These are phyloP conservation scores for Coecobrya sp. DNA, from an alignment of 2,888 invertebrate genomes.

Conservation along the genomic window DNA sequence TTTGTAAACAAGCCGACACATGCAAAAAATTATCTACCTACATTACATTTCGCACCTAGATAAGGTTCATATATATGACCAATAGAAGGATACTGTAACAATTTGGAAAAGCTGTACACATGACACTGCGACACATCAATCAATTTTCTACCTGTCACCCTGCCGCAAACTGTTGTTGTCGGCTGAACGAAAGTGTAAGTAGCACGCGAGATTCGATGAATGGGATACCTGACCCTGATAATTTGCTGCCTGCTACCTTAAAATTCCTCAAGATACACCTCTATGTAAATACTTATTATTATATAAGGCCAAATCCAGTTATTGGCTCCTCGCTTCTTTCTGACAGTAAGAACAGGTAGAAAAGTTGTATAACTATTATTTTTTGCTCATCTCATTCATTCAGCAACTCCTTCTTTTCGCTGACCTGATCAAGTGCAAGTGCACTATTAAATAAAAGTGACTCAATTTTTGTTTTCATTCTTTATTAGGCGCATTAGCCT, in stretches of 20 bases:
- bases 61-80: no score
- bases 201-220: background rate
- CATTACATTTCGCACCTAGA: no score
- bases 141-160: conserved; percentile 14
- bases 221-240: background rate
- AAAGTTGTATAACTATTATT: background rate
- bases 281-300: background rate
- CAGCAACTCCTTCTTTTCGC: background rate
- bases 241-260: background rate
- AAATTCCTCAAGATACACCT: background rate
- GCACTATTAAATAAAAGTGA: conserved; percentile 37
- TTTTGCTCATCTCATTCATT: conserved; percentile 13
- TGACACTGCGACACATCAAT: no score
- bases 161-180: background rate
- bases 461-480: conserved; percentile 7
- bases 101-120: background rate
- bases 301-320: background rate
- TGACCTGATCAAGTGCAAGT: conserved; percentile 44
- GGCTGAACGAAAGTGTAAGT: background rate
- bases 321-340: background rate
- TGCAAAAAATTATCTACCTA: background rate
- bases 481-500: background rate
- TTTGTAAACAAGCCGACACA: background rate
- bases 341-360: background rate
- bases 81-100: conserved; percentile 35